Conservation (phyloP, 2,888 invertebrate genomes). For the Sinelater perroti region DNA sequence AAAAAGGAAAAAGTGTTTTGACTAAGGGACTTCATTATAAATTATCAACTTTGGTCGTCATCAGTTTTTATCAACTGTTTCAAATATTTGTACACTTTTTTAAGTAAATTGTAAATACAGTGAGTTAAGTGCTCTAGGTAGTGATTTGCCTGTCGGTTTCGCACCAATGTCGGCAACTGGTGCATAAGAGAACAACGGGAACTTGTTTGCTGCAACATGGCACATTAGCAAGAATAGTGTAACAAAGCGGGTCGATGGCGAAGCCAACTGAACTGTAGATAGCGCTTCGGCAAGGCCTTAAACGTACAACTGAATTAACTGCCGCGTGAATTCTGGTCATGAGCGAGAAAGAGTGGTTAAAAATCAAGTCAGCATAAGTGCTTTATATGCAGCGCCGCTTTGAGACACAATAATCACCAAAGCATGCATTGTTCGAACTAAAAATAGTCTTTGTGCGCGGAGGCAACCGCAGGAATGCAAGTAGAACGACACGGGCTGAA, state of each 20-base stretch:
- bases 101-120: too few species aligned
- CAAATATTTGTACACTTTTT: too few species aligned
- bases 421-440: constrained; percentile 28
- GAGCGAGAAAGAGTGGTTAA: constrained; percentile 20
- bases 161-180: constrained; percentile 31
- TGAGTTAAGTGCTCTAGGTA: constrained; percentile 55
- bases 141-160: constrained; percentile 58
- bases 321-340: constrained; percentile 1
- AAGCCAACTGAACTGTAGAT: background rate
- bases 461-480: constrained; percentile 23
- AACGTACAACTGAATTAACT: too few species aligned
- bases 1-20: too few species aligned
- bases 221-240: constrained; percentile 1
- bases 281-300: background rate
- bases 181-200: constrained; percentile 5
- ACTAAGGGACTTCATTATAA: too few species aligned
- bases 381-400: constrained; percentile 21
- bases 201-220: constrained; percentile 4
- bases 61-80: too few species aligned
- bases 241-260: background rate
- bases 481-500: constrained; percentile 19
- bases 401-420: constrained; percentile 27
- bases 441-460: constrained; percentile 19
- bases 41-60: too few species aligned
- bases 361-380: constrained; percentile 24